Base-by-base conservation (phyloP, 2,888 invertebrate species). In the Dione vanillae region DNA sequence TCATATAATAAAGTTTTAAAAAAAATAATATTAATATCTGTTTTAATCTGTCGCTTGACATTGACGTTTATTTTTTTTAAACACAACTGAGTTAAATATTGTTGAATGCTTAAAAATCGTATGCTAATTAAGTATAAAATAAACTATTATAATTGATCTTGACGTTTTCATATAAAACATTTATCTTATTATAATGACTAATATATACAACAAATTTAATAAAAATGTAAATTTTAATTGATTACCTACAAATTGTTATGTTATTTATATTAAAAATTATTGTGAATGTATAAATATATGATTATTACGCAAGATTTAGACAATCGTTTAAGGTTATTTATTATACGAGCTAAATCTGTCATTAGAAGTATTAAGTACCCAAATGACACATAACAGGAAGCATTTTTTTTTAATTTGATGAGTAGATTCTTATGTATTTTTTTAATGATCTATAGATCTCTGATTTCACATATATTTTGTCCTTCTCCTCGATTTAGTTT, bases 41-140 rank as follows among this genome's bases (percentile, higher is more conserved):
- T 37, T 54, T n/a, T 54, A 54, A 54, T 54, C 54, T 56, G 56
- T 56, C 16, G 37, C 11, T 56, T 56, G 56, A 7, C 56, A 56
- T 56, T 40, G 11, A 37, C 7, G n/a, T 40, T 37, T 37, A 10
- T 20, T 35, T 37, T n/a, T n/a, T 10, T 27, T 14, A 12, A 16
- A 7, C 16, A 27, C n/a, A 16, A 40, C 16, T 37, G 40, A 37
- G 16, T 56, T 11, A 12, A 7, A 40, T 1, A 56, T 6, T 27
- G 16, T 37, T 56, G 40, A 16, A 56, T 56, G n/a, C 14, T 35
- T 54, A n/a, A n/a, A 37, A 35, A n/a, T 5, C 10, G 10, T 54
- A 35, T 54, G 35, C 3, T 37, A 54, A 54, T 37, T 37, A 37
- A n/a, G n/a, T 37, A n/a, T 16, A 19, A 16, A 56, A 11, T 56